Base-by-base conservation (phyloP, 2,113 vertebrate species). In the Meleagris gallopavo region DNA sequence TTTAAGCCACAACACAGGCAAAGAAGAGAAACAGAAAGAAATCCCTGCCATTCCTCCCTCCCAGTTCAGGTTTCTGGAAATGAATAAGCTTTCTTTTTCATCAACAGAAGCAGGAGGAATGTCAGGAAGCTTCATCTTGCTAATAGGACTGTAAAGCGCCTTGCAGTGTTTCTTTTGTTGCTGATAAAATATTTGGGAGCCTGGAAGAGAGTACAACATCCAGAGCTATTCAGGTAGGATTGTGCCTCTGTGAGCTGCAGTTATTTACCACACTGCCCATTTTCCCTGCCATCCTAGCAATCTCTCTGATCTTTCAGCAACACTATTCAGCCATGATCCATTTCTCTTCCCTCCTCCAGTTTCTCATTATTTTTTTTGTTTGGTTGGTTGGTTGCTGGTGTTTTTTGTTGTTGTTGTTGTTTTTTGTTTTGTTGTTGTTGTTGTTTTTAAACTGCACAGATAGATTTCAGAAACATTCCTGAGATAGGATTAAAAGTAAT, bases 191-290 rank as follows among this genome's bases (percentile, higher is more conserved):
- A 25, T 41, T 1, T 36, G 27, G 58, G 52, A 82, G 70, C 11
- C 66, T 30, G 1, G 9, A 58, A 64, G 8, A 21, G 5, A 20
- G 3, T 0, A 52, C 34, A 52, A 8, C 24, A n/a, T 3, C 54
- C n/a, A 10, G 19, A 67, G 24, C 41, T 10, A 6, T 7, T 54
- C n/a, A 12, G 36, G 60, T 2, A 79, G 48, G 21, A 12, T 40
- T 2, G 0, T 0, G 0, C 58, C 61, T 22, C 40, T 36, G 1
- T 11, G n/a, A n/a, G 58, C 45, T 62, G 58, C 50, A 62, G 38
- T 17, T 21, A 21, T 32, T 10, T 57, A 48, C 72, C 3, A 2
- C 13, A 10, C 8, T 13, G 8, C 10, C 29, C 15, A 9, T 13
- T 25, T 55, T 41, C 30, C 17, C 46, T 29, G 19, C 27, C 61